Conservation (phyloP, 1,140 invertebrate genomes). For the Neodiprion virginianus region DNA sequence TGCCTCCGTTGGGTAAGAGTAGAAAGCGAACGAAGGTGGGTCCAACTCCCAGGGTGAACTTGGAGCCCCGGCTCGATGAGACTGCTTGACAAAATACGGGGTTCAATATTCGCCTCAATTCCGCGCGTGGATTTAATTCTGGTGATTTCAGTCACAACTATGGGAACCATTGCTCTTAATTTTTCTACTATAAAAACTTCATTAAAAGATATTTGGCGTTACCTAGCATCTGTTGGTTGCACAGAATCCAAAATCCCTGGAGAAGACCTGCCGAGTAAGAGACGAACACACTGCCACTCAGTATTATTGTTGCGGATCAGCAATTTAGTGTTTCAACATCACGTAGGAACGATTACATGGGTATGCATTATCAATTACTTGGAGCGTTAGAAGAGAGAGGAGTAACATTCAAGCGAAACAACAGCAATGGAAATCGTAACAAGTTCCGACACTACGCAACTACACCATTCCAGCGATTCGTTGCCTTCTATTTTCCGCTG, state of each 20-base stretch:
- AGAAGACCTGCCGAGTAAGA: constrained; percentile 51
- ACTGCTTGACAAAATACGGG: constrained; percentile 18
- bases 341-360: background rate
- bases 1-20: constrained; percentile 45
- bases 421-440: background rate
- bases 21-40: constrained; percentile 46
- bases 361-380: background rate
- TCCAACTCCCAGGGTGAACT: constrained; percentile 56
- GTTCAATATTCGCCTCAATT: background rate
- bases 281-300: constrained; percentile 48
- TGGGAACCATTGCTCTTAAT: too few relatives aligned
- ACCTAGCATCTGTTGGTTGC: constrained; percentile 50
- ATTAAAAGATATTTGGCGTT: constrained; percentile 18
- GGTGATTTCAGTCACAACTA: too few relatives aligned
- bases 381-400: background rate
- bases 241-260: constrained; percentile 50
- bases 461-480: too few relatives aligned
- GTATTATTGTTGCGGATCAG: constrained; percentile 43
- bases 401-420: background rate
- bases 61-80: constrained; percentile 46
- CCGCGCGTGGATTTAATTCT: background rate
- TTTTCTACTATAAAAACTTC: background rate
- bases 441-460: too few relatives aligned
- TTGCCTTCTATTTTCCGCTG: too few relatives aligned
- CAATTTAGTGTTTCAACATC: background rate